These are phyloP conservation scores for Psilopsiagon aymara DNA, from an alignment of 2,113 vertebrate genomes.

Conservation along the genomic window DNA sequence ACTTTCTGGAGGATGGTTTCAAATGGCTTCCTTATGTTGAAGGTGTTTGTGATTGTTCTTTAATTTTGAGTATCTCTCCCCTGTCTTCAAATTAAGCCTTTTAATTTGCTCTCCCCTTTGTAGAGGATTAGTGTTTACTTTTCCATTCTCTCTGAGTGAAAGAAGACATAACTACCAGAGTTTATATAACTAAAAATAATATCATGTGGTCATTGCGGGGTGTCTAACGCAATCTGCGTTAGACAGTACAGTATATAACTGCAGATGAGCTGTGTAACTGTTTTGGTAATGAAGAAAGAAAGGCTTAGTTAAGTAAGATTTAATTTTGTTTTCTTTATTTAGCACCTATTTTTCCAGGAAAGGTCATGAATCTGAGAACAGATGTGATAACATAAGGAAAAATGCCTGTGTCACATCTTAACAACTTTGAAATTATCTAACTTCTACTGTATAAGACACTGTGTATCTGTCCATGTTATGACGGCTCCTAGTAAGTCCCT, in stretches of 20 bases:
- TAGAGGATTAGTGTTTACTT: neutral
- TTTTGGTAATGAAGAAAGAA: neutral
- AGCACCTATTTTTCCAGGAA: neutral
- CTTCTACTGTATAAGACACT: neutral
- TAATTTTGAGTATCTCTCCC: neutral
- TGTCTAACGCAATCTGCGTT: neutral
- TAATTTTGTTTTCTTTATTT: neutral
- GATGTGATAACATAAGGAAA: neutral
- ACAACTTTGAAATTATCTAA: neutral
- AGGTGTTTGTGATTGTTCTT: neutral
- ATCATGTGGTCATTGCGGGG: neutral
- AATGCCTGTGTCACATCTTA: neutral
- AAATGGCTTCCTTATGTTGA: neutral
- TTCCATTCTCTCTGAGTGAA: neutral
- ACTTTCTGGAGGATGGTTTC: neutral
- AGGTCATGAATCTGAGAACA: neutral
- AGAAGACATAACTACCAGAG: neutral
- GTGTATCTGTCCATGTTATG: neutral
- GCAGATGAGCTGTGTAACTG: neutral
- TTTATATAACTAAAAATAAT: neutral
- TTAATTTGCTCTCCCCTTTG: neutral
- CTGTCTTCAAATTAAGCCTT: neutral
- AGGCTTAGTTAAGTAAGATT: neutral
- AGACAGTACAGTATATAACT: neutral
- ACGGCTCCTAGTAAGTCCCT: neutral